Evolutionary conservation across 2,797 vertebrate species (phyloP), one percentile per base, ranked within the genome.

Genomic region (Gymnothorax reevesii): DNA sequence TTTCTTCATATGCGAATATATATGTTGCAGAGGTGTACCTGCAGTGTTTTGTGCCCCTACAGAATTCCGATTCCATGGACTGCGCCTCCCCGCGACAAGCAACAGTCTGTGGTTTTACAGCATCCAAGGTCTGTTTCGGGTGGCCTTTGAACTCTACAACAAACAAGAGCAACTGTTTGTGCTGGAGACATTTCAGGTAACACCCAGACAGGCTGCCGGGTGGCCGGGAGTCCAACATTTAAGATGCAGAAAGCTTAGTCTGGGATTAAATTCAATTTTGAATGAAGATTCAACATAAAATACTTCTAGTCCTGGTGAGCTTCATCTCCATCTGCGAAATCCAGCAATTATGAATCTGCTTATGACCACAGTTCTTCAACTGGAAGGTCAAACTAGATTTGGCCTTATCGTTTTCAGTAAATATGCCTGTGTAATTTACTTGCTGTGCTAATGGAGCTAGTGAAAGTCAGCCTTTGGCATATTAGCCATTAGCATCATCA

Each of bases 51-150:
- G 22, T 84, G 13, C 84, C 12, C 62, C 83, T 85, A 8, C 88
- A 97, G 96, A 89, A 22, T 95, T 96, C 88, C 94, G 95, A 92
- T 94, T 97, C 85, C 94, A 95, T 82, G 96, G 95, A 4, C 84
- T 97, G 90, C 95, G 93, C 83, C 92, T 97, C 17, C 91, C 96
- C 0, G 89, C 90, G 73, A 89, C 91, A 87, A 94, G 87, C 75
- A 97, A 96, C 92, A 94, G 94, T 88, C 90, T 97, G 85, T 97
- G 97, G 97, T 97, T 97, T 92, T 97, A 97, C 91, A 96, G 95
- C 42, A 87, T 97, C 84, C 95, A 97, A 86, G 97, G 97, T 84
- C 91, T 97, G 86, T 96, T 97, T 88, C 94, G 96, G 91, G 93
- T 97, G 3, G 96, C 96, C 13, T 97, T 97, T 93, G 96, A 97